Conservation (phyloP, 1,140 invertebrate species). For the Mizuhopecten yessoensis region DNA sequence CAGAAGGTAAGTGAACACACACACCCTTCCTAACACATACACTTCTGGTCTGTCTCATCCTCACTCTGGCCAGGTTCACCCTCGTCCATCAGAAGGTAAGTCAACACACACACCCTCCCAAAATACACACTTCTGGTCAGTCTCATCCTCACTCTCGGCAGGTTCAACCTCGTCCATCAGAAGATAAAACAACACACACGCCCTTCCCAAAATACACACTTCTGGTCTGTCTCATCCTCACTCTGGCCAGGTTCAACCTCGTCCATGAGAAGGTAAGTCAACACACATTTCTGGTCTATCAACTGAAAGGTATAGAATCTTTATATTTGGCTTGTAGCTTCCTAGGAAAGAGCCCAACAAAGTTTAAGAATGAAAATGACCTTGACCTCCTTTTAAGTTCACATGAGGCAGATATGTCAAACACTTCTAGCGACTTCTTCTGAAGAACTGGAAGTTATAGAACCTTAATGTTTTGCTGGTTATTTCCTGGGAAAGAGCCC, state of each 20-base stretch:
- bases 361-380: no score
- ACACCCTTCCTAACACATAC: not conserved
- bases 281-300: no score
- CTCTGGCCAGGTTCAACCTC: not conserved
- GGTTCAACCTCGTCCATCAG: constrained; percentile 89
- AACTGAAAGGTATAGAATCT: no score
- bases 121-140: constrained; percentile 86
- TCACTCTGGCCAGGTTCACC: constrained; percentile 88
- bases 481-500: no score
- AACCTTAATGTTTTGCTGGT: no score
- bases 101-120: not conserved
- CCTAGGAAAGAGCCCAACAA: no score
- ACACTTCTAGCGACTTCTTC: no score
- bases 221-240: not conserved
- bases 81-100: constrained; percentile 88
- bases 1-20: constrained; percentile 84
- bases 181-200: constrained; percentile 81
- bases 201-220: not conserved
- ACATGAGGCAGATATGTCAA: no score
- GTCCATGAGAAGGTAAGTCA: not conserved
- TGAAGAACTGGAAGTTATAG: no score
- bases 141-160: constrained; percentile 89
- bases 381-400: no score
- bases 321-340: no score
- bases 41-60: not conserved